Base-by-base conservation (phyloP, 2,113 vertebrate species). In the Dipodomys merriami region DNA sequence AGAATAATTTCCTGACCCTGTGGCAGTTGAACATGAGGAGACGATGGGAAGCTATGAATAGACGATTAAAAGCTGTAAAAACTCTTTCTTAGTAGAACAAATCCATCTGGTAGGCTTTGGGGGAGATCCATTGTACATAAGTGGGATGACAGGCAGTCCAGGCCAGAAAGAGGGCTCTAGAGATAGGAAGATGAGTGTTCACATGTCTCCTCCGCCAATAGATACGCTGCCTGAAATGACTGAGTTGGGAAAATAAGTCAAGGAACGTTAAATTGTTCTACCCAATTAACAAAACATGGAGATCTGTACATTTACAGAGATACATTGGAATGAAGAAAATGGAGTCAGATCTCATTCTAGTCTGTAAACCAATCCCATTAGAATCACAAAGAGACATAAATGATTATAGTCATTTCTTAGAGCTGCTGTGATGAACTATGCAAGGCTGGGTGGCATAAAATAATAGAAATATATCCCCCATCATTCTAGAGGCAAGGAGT, bases 231-330 rank as follows among this genome's bases (percentile, higher is more conserved):
- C 20, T 22, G 33, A 80, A 44, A 35, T 62, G 39, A 25, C 72
- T 85, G 72, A 64, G 4, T 20, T 92, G 33, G 67, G 39, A 57
- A 49, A 84, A 88, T 76, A 72, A 93, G 64, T 62, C 22, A 81
- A 19, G 23, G 4, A 82, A 33, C 4, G 29, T 80, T 71, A 83
- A 10, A 76, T 80, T 81, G 44, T 23, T 86, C 18, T 71, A 33
- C 39, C 60, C 81, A 92, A 78, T 88, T 69, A 94, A 85, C 30
- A 79, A 93, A 88, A 39, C 29, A 78, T 74, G 25, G 7, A 83
- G 25, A 46, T 85, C 22, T 57, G 25, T 8, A 9, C 7, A 82
- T 88, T 92, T 88, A 64, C 39, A 74, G n/a, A 86, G 60, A 60
- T 25, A 69, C 27, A 49, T 7, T n/a, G 39, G 69, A 79, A 73